Base-by-base conservation (phyloP, 2,797 vertebrate genomes). In the Steatocranus sp. region DNA sequence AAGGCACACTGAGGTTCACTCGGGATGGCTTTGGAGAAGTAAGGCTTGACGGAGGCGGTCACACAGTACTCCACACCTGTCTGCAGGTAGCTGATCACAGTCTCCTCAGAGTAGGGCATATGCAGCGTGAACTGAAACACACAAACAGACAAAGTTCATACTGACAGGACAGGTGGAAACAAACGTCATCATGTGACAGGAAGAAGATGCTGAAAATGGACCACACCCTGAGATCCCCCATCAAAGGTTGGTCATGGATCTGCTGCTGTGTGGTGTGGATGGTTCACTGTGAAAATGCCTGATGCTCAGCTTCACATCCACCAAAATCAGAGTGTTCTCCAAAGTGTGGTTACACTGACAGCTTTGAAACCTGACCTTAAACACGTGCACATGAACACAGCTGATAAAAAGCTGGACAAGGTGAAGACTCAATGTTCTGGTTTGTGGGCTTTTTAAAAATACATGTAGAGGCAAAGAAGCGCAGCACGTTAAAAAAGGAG, bases 51-150 rank as follows among this genome's bases (percentile, higher is more conserved):
- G 2, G 82, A 30, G 48, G 91, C 88, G 1, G 74, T 92, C 43
- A 95, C 88, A 15, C 95, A 95, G 86, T 95, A 95, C 84, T 95
- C 94, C 63, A 87, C 91, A 6, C 91, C 93, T 1, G 89, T 88
- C 87, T 95, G 86, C 82, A 95, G 90, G 87, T 95, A 90, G 4
- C 51, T 11, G 84, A 95, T 90, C 76, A 79, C 4, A 1, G n/a
- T 83, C 77, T 93, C 77, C 50, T 91, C 78, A 8, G 83, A 9
- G 74, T 81, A 87, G 2, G 73, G 56, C 8, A 91, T 17, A 1
- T 11, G 77, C 50, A 94, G 34, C 1, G 3, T 77, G 83, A 95
- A 94, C 95, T 95, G 83, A 53, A 92, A 86, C 48, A 86, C 58
- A 74, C 36, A 86, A 36, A 46, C 23, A 70, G 15, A 81, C 23